phyloP scores from a whole-genome alignment of 2,113 vertebrate genomes.

The Cardinalis cardinalis region DNA sequence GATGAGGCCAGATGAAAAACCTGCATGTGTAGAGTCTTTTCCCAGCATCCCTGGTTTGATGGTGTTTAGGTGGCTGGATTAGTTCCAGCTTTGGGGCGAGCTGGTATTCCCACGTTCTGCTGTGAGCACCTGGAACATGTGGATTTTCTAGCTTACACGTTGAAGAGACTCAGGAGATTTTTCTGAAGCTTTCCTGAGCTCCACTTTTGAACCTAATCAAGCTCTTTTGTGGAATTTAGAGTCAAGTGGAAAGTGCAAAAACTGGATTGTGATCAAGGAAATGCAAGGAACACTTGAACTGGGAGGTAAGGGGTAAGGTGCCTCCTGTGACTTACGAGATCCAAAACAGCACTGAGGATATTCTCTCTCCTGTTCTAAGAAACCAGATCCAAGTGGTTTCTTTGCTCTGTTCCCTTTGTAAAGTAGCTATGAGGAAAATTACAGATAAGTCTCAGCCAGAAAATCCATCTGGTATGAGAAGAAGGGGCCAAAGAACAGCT shows the following conservation, averaged over 20 bases:
- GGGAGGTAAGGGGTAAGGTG: slow-evolving; percentile 34
- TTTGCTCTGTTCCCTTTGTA: slow-evolving; percentile 47
- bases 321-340: slow-evolving; percentile 21
- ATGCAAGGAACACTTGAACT: not conserved
- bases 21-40: not conserved
- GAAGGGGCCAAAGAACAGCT: slow-evolving; percentile 57
- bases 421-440: slow-evolving; percentile 60
- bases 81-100: not conserved
- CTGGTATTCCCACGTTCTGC: not conserved
- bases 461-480: slow-evolving; percentile 63
- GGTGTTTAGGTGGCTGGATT: not conserved
- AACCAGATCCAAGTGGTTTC: slow-evolving; percentile 49
- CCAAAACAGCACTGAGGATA: slow-evolving; percentile 5
- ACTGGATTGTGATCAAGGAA: slow-evolving; percentile 14
- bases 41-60: not conserved
- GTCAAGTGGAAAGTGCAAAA: slow-evolving; percentile 17
- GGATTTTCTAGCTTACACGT: not conserved
- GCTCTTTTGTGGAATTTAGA: not conserved
- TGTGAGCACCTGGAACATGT: not conserved
- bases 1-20: not conserved
- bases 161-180: not conserved
- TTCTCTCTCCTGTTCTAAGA: slow-evolving; percentile 5
- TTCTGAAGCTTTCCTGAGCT: not conserved
- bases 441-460: slow-evolving; percentile 52
- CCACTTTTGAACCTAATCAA: slow-evolving; percentile 7